Percentiles rank a stretch among this genome's conserved stretches.
Conservation (phyloP, 2,888 invertebrate genomes). For the Pyrrhia umbra region DNA sequence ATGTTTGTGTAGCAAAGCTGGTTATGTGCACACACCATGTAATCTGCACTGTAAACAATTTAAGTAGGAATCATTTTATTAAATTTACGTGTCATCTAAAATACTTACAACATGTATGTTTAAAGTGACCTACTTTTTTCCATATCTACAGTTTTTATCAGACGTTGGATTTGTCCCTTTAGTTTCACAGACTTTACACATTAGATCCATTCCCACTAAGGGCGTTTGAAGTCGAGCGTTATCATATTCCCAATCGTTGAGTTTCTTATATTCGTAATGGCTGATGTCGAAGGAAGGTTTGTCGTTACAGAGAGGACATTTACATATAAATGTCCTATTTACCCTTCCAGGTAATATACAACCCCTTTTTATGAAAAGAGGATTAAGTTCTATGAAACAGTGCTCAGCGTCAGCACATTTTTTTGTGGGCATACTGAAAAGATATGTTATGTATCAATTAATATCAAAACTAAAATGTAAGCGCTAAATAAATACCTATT, state of each 20-base stretch:
- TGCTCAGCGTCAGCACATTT: conserved; percentile 70
- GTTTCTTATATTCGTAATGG: conserved; percentile 73
- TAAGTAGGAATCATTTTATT: conserved; percentile 2
- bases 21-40: conserved; percentile 71
- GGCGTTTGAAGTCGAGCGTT: conserved; percentile 72
- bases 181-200: conserved; percentile 79
- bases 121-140: conserved; percentile 68
- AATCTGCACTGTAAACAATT: conserved; percentile 72
- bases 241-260: conserved; percentile 80
- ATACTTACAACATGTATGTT: not conserved
- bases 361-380: conserved; percentile 77
- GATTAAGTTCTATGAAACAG: conserved; percentile 78
- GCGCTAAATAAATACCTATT: too few species aligned
- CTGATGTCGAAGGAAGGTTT: conserved; percentile 72
- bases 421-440: conserved; percentile 64
- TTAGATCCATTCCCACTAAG: conserved; percentile 65
- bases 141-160: conserved; percentile 72
- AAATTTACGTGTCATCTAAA: too few species aligned
- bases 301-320: conserved; percentile 82
- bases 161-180: conserved; percentile 65
- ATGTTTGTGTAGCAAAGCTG: conserved; percentile 79
- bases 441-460: not conserved
- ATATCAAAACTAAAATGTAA: too few species aligned
- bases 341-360: conserved; percentile 71
- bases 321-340: conserved; percentile 80